Base-by-base conservation (phyloP, 2,888 invertebrate genomes). In the Nemurella pictetii region DNA sequence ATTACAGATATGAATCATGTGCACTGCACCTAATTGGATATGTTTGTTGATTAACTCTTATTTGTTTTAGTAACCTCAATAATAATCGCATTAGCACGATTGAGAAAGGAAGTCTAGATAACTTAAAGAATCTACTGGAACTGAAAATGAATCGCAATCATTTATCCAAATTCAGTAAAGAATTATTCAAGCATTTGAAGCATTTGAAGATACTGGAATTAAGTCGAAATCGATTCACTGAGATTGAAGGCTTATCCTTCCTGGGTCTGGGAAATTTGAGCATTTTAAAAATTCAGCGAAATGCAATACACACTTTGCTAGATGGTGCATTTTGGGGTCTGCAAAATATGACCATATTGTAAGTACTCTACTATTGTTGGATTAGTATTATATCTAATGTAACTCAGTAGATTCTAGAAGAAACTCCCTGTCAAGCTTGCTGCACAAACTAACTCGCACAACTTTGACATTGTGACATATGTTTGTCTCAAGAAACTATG, bases 251-350 rank as follows among this genome's bases (percentile, higher is more conserved):
- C 85, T 92, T 98, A 84, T 94, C 95, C 84, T 97, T 98, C 90
- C 93, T 95, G 90, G 95, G 95, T 29, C 91, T 98, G 87, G 93
- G 93, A 84, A 93, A 94, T 87, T 91, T 98, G 86, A 93, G 94
- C 83, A 93, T 93, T 83, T 91, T 98, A 75, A 96, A 95, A 89
- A 91, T 98, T 85, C 94, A 95, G 89, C 93, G 95, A 87, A 98
- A 98, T 90, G 93, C 93, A 87, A 96, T 98, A 88, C 92, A 93
- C 84, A 93, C 93, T 88, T 92, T 98, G 85, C 94, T 94, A 89
- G 97, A 97, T 92, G 98, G 97, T 85, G 95, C 97, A 84, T 98
- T 98, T 90, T 97, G 94, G 93, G 96, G 96, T 84, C 93, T 98
- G 88, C 94, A 93, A 87, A 94, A 93, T 87, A 94, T 98, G 87